phyloP scores from a whole-genome alignment of 1,140 invertebrate genomes.

The Eciton burchellii region DNA sequence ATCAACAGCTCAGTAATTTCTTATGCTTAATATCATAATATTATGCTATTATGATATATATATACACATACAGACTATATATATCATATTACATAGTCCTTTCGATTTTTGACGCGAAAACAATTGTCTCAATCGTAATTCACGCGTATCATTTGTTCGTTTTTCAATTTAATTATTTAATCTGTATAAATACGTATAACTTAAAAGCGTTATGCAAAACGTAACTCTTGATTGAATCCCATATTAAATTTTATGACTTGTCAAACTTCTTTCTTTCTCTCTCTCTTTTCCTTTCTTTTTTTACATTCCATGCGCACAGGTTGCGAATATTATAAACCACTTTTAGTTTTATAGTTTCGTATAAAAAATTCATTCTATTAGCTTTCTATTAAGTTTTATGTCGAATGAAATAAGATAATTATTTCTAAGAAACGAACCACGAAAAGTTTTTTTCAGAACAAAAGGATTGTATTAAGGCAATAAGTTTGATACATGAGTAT shows the following conservation, averaged over 20 bases:
- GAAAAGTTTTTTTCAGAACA: too few species aligned
- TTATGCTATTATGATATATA: too few species aligned
- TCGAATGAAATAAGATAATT: too few species aligned
- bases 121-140: slow-evolving; percentile 35
- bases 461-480: too few species aligned
- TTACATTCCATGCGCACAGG: neutral
- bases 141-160: neutral
- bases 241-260: slow-evolving; percentile 31
- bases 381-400: too few species aligned
- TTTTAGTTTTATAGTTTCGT: too few species aligned
- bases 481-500: too few species aligned
- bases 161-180: slow-evolving; percentile 36
- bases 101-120: neutral
- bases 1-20: too few species aligned
- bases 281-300: neutral
- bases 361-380: too few species aligned
- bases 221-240: neutral
- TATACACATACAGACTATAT: neutral
- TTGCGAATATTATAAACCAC: too few species aligned
- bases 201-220: slow-evolving; percentile 25
- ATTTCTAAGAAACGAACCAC: too few species aligned
- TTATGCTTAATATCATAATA: too few species aligned
- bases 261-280: slow-evolving; percentile 27
- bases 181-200: neutral
- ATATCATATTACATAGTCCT: neutral